Evolutionary conservation across 2,113 vertebrate genomes (phyloP).

Genomic region (Pampusana beccarii): DNA sequence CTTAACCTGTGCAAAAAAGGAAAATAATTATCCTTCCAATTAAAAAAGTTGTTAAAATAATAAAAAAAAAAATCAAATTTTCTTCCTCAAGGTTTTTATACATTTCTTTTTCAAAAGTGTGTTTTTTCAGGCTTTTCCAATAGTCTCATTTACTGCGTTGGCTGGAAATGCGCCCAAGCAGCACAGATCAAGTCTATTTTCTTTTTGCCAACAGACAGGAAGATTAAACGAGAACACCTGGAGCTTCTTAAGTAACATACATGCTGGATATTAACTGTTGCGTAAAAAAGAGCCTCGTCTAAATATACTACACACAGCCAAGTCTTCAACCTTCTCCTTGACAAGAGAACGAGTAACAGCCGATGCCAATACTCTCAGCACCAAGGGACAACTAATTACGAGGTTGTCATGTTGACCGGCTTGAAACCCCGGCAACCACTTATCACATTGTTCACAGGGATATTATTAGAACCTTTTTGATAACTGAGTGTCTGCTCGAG

Average conservation of each 20-base stretch:
- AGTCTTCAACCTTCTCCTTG: not conserved
- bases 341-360: not conserved
- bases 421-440: conserved; percentile 17
- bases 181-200: not conserved
- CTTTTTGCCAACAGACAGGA: not conserved
- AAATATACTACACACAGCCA: conserved; percentile 5
- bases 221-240: not conserved
- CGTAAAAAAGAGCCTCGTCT: not conserved
- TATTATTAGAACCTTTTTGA: conserved; percentile 56
- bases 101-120: not conserved
- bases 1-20: conserved; percentile 77
- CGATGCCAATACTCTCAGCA: not conserved
- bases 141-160: not conserved
- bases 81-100: not conserved
- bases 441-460: not conserved
- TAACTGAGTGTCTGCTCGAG: conserved; percentile 17
- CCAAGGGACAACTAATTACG: not conserved
- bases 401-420: not conserved
- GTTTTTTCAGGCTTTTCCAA: not conserved
- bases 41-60: not conserved
- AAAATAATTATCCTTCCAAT: not conserved
- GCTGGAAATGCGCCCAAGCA: not conserved
- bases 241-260: not conserved
- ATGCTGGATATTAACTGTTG: not conserved
- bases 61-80: not conserved